Percentiles rank a stretch among this genome's conserved stretches.
phyloP scores from a whole-genome alignment of 92 coral and sea anemone species.

The Parazoanthus darwini region DNA sequence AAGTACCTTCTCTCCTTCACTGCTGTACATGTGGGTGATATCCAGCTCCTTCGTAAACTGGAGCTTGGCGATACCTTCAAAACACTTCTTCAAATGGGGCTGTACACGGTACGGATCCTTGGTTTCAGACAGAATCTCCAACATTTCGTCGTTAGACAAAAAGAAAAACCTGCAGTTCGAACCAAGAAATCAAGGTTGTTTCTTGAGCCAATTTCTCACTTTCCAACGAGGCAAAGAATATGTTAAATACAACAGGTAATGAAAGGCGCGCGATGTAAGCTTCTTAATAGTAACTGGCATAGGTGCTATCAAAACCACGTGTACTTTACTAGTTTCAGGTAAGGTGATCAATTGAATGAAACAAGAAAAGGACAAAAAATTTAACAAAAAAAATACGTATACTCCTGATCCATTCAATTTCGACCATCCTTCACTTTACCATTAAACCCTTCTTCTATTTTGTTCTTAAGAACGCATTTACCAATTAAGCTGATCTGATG shows the following conservation, averaged over 20 bases:
- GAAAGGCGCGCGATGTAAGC: neutral
- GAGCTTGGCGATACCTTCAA: conserved; percentile 97
- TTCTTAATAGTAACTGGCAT: neutral
- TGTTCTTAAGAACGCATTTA: neutral
- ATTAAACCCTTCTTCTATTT: too few relatives aligned
- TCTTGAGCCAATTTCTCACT: neutral
- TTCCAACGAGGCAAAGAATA: neutral
- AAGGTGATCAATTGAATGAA: neutral
- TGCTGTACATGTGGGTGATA: conserved; percentile 95
- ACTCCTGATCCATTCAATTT: neutral
- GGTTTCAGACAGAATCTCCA: conserved; percentile 97
- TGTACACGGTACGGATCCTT: conserved; percentile 99
- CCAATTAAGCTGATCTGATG: neutral
- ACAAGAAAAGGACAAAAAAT: too few relatives aligned
- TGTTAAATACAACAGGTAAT: neutral
- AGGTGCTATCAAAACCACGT: neutral
- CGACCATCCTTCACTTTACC: neutral
- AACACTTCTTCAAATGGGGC: conserved; percentile 98
- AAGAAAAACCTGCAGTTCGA: conserved; percentile 81
- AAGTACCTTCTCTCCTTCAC: conserved; percentile 95
- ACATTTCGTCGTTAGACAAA: conserved; percentile 97
- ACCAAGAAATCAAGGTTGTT: neutral
- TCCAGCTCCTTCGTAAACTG: conserved; percentile 90
- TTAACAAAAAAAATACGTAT: too few relatives aligned
- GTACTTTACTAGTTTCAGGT: neutral